phyloP scores from a whole-genome alignment of 2,888 invertebrate species.

The Thecocarcelia acutangulata region DNA sequence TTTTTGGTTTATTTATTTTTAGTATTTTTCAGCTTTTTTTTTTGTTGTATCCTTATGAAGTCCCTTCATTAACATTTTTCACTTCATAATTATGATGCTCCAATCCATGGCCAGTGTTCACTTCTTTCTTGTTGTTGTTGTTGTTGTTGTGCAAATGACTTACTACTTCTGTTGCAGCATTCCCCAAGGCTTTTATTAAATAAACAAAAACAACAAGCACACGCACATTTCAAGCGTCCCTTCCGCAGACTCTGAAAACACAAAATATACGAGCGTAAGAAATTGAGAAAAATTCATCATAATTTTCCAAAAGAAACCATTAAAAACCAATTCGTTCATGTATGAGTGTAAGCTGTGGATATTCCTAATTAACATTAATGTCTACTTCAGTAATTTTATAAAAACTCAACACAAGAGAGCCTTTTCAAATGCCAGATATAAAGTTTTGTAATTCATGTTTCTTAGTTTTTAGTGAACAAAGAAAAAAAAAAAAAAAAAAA shows the following conservation, averaged over 20 bases:
- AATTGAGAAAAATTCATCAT: constrained; percentile 52
- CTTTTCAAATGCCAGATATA: not conserved
- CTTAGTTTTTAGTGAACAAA: no score
- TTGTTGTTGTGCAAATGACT: constrained; percentile 16
- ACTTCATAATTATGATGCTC: constrained; percentile 61
- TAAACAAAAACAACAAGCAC: constrained; percentile 36
- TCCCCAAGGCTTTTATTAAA: constrained; percentile 64
- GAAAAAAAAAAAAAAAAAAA: no score
- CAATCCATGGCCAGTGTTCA: constrained; percentile 7
- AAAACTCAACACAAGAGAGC: not conserved
- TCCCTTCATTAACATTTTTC: constrained; percentile 69
- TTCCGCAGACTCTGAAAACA: not conserved
- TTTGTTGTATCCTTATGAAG: constrained; percentile 1
- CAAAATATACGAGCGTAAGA: constrained; percentile 38
- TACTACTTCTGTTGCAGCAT: constrained; percentile 44
- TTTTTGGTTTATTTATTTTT: constrained; percentile 56
- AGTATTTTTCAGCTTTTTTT: constrained; percentile 5
- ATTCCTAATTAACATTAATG: constrained; percentile 79
- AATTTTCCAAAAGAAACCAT: constrained; percentile 53
- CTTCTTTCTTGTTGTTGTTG: no score
- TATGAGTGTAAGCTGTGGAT: constrained; percentile 16
- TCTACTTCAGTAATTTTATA: constrained; percentile 74
- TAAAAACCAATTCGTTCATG: constrained; percentile 50
- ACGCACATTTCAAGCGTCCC: constrained; percentile 27
- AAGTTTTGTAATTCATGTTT: no score